Conservation (phyloP, 2,888 invertebrate genomes). For the Tetramorium bicarinatum region DNA sequence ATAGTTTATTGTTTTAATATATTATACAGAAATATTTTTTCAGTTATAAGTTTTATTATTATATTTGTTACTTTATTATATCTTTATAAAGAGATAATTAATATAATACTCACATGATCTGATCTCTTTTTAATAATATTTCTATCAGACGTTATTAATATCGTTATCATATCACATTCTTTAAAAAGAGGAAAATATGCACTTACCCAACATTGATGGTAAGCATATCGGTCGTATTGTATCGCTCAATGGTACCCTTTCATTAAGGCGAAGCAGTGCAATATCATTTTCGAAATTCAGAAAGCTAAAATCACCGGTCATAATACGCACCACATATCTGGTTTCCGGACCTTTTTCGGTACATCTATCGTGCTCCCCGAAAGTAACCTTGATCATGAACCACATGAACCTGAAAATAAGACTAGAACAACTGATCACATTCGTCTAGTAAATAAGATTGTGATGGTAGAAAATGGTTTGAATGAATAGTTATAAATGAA, state of each 20-base stretch:
- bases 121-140: background rate
- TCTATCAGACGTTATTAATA: background rate
- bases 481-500: background rate
- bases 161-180: background rate
- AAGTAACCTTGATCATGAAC: constrained; percentile 96
- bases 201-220: constrained; percentile 90
- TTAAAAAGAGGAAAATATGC: background rate
- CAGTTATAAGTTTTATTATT: background rate
- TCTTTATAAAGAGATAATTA: background rate
- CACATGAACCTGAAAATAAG: constrained; percentile 92
- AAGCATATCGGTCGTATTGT: constrained; percentile 94
- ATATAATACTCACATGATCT: too few species aligned
- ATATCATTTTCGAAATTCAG: constrained; percentile 96
- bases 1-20: background rate
- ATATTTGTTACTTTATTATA: background rate
- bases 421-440: constrained; percentile 76
- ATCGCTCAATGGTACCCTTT: constrained; percentile 92
- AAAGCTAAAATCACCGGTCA: constrained; percentile 93
- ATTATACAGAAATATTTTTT: background rate
- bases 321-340: constrained; percentile 91
- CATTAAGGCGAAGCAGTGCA: constrained; percentile 93
- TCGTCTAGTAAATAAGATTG: constrained; percentile 33
- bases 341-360: constrained; percentile 92
- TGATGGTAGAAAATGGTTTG: constrained; percentile 4
- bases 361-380: constrained; percentile 95